Base-by-base conservation (phyloP, 2,113 vertebrate species). In the Strix aluco region DNA sequence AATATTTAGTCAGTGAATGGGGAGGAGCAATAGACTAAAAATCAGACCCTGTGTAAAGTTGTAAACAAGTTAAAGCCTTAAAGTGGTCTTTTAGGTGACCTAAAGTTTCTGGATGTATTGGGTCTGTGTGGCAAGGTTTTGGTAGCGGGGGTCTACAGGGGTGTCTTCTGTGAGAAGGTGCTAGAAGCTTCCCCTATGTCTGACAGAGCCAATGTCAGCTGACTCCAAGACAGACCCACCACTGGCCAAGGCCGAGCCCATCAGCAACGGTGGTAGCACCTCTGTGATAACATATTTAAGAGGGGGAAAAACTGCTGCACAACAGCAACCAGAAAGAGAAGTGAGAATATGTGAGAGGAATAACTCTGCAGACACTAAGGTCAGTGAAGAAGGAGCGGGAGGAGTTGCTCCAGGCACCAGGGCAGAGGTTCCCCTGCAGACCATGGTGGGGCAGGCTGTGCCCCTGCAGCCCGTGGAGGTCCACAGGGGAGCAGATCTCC, bases 321-420 rank as follows among this genome's bases (percentile, higher is more conserved):
- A 63, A 51, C 2, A 32, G n/a, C 13, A 42, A 2, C 22, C 16
- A n/a, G 15, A 40, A 58, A 38, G 12, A 44, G 7, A 6, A 62
- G 7, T 10, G 34, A 34, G 18, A 8, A 27, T 6, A 47, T 3
- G 8, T 34, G 10, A 17, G 15, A 52, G 18, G 12, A 51, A 52
- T 10, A 63, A 3, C 17, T 4, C 36, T 72, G 59, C 34, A 78
- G 25, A 10, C 8, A 15, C 6, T 11, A 15, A 38, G 5, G 5
- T 15, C 29, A 38, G 14, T 18, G 22, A 1, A 51, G 17, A 34
- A 81, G 16, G 20, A 61, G 52, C 0, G 1, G 6, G 7, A 61
- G 30, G 21, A 61, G 6, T 4, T 40, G 15, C 5, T 32, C 16
- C 57, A 51, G 13, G 6, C 0, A 0, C 9, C 6, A 3, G 57